Evolutionary conservation across 92 coral and sea anemone species (phyloP), one percentile per base, ranked within the genome.

Genomic region (Umimayanthus kanabou): DNA sequence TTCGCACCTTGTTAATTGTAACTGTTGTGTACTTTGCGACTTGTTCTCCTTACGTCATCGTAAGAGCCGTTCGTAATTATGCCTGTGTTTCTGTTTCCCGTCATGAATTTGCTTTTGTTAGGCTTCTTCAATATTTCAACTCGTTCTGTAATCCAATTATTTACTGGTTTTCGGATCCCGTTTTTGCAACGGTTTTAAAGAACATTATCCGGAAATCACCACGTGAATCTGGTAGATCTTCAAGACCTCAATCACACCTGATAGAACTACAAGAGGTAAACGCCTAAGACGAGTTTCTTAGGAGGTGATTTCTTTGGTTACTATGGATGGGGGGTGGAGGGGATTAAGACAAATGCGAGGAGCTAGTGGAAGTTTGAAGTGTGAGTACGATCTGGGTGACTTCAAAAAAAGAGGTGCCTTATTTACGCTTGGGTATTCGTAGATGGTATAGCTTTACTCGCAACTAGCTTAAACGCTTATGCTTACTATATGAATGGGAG

Each of bases 81-180:
- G 73, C 37, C 26, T 0, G 37, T 28, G 30, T n/a, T 69, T 0
- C 73, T 9, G 8, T 69, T 25, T 25, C 73, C 37, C 15, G 0
- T 25, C 73, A 69, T 69, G 29, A 1, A 6, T 9, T 25, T 69
- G 73, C 73, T 23, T 69, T 69, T 23, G 9, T 28, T 22, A 69
- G 73, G 73, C 73, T 69, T 10, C 73, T 69, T 69, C 73, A n/a
- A 8, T 69, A 69, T 28, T 69, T 37, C 33, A 69, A 69, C 10
- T 69, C 73, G 33, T 69, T 69, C 73, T 69, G 73, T 69, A 69
- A 69, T 28, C 73, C 73, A n/a, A 9, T 69, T n/a, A 69, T 69
- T 13, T 69, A 69, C 73, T 69, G 30, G 73, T n/a, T 69, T n/a
- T 25, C 6, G 0, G 73, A 69, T 28, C 30, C 30, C 3, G 73